Base-by-base conservation (phyloP, 2,888 invertebrate genomes). In the Drosophila affinis region DNA sequence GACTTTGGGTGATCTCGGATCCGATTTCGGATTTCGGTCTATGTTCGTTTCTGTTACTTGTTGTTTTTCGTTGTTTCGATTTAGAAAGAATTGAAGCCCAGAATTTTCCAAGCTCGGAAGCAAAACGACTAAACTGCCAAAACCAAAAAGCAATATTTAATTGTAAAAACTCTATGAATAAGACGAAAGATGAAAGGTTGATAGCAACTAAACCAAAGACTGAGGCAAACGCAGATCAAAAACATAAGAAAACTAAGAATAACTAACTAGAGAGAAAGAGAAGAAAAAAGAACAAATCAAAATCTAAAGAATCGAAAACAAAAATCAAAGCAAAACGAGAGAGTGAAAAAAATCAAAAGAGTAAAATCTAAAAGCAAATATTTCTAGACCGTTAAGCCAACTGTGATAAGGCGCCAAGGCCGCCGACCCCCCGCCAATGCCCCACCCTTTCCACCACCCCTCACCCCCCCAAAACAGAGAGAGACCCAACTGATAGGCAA, bases 361-460 rank as follows among this genome's bases (percentile, higher is more conserved):
- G 54, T 65, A 72, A 80, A 77, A 79, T 72, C 76, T 70, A 79
- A 80, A 39, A 39, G 0, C 2, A 39, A 39, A n/a, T 39, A 39
- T 61, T 71, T 68, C 62, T 81, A 77, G 77, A 70, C 70, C 61
- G 56, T 69, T 80, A 85, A 78, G 75, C 69, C 51, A 72, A 77
- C 82, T 83, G 82, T 86, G 87, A 83, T 83, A 85, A 68, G 58
- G 61, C 55, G 65, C 56, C 14, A 39, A n/a, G 14, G 39, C n/a
- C 7, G 39, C 39, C 39, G 32, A 54, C 18, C 53, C 62, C 48
- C 49, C 48, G 39, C 57, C 67, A 46, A 67, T 32, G 52, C 51
- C 51, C 69, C 46, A 34, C 55, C 48, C 46, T 55, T 27, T 51
- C 61, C 64, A 29, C 64, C 56, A 57, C 34, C 61, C 62, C 51